A percentile compares a stretch with the other conserved stretches of the same genome.
Evolutionary conservation across 2,888 invertebrate species (phyloP).

Genomic region (Boloria euphrosyne): DNA sequence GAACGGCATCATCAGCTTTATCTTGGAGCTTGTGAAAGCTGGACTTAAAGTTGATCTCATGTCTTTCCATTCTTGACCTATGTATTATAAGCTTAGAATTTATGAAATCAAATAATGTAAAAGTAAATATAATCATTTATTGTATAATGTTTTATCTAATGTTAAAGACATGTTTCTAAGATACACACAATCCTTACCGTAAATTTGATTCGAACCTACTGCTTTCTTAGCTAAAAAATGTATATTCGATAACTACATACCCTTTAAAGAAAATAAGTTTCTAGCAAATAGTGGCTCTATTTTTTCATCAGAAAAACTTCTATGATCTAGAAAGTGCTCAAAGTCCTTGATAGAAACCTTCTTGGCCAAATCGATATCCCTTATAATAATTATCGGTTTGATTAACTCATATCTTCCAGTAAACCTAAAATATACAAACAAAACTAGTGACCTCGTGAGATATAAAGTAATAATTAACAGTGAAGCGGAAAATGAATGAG

Average conservation of each 20-base stretch:
- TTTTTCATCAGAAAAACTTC: slow-evolving; percentile 53
- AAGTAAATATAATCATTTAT: no score
- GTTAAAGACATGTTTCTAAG: no score
- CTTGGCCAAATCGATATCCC: slow-evolving; percentile 72
- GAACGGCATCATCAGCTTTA: slow-evolving; percentile 66
- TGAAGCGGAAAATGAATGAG: background rate
- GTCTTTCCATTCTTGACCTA: slow-evolving; percentile 69
- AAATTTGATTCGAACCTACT: no score
- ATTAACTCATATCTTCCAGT: slow-evolving; percentile 67
- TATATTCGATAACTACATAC: slow-evolving; percentile 41
- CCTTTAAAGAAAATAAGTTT: slow-evolving; percentile 67
- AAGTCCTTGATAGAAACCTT: slow-evolving; percentile 76
- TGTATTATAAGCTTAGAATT: background rate
- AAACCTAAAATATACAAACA: slow-evolving; percentile 45
- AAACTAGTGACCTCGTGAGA: background rate
- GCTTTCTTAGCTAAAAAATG: no score
- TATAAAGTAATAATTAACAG: background rate
- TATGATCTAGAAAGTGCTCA: slow-evolving; percentile 76
- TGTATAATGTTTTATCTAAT: no score
- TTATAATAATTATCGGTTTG: slow-evolving; percentile 58
- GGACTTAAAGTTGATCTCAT: slow-evolving; percentile 75
- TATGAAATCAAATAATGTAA: no score
- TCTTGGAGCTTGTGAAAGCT: slow-evolving; percentile 78
- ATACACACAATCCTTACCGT: no score
- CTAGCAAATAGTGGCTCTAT: slow-evolving; percentile 74